phyloP scores from a whole-genome alignment of 2,797 vertebrate species.

The Melanotaenia nigrans region DNA sequence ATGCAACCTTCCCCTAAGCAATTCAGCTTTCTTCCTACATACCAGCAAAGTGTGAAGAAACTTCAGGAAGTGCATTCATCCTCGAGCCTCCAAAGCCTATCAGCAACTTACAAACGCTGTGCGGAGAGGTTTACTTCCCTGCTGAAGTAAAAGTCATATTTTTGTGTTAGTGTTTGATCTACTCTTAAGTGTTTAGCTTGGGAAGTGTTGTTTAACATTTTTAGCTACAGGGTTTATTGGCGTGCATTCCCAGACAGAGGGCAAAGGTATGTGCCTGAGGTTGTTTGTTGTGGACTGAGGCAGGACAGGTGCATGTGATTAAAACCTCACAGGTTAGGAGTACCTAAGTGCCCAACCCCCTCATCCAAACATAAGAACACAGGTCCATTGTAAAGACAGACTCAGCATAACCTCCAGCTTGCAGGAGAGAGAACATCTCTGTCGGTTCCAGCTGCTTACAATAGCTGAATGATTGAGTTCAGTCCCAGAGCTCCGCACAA shows the following conservation, averaged over 20 bases:
- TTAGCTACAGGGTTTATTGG: conserved; percentile 18
- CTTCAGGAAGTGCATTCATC: conserved; percentile 56
- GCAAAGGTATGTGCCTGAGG: conserved; percentile 30
- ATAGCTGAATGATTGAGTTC: conserved; percentile 70
- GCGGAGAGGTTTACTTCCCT: conserved; percentile 31
- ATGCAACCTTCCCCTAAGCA: conserved; percentile 52
- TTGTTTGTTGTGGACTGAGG: conserved; percentile 48
- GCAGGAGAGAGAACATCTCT: conserved; percentile 55
- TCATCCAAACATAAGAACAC: conserved; percentile 59
- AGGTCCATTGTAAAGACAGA: conserved; percentile 61
- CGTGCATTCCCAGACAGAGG: conserved; percentile 43
- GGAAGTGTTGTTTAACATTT: conserved; percentile 31
- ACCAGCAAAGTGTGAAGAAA: conserved; percentile 66
- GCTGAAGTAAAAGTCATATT: conserved; percentile 51
- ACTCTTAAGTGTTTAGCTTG: conserved; percentile 33
- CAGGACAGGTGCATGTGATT: conserved; percentile 66
- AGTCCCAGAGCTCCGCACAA: conserved; percentile 61
- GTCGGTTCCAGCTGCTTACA: conserved; percentile 68
- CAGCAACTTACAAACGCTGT: conserved; percentile 51
- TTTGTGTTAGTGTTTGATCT: conserved; percentile 22
- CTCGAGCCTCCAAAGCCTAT: conserved; percentile 61
- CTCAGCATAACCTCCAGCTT: conserved; percentile 37
- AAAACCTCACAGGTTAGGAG: conserved; percentile 41
- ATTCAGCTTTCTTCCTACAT: conserved; percentile 60
- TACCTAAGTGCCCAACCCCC: conserved; percentile 26